These are phyloP conservation scores for Amphipyra berbera DNA, from an alignment of 2,888 invertebrate genomes.

Conservation along the genomic window DNA sequence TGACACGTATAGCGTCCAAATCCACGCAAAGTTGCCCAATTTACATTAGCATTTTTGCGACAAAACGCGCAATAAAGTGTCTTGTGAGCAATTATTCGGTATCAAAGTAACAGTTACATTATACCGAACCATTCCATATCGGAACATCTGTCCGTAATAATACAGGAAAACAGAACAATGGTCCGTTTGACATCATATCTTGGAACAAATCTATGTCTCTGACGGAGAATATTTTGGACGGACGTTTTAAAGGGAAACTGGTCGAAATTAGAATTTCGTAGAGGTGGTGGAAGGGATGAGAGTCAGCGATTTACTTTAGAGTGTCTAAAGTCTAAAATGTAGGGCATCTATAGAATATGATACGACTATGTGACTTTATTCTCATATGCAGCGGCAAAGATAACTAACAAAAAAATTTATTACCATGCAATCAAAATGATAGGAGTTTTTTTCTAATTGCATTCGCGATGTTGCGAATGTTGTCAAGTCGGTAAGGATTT, in stretches of 20 bases:
- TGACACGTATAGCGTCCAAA: conserved; percentile 10
- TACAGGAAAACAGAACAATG: conserved; percentile 81
- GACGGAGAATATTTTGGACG: conserved; percentile 83
- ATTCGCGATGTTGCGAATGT: not conserved
- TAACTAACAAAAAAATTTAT: too few relatives aligned
- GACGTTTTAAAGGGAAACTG: conserved; percentile 82
- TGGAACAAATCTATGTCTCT: conserved; percentile 79
- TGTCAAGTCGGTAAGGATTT: conserved; percentile 12
- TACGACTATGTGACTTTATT: too few relatives aligned
- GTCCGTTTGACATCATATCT: conserved; percentile 76
- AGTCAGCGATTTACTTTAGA: conserved; percentile 40
- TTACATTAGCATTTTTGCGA: conserved; percentile 29
- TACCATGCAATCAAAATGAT: too few relatives aligned
- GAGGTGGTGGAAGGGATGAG: conserved; percentile 59
- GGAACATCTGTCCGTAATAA: conserved; percentile 62
- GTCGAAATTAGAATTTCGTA: conserved; percentile 80
- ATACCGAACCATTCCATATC: conserved; percentile 43
- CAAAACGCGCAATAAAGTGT: conserved; percentile 26
- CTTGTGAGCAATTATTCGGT: conserved; percentile 29
- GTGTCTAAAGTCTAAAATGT: too few relatives aligned
- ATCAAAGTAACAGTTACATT: conserved; percentile 29
- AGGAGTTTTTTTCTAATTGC: not conserved
- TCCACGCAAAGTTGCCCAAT: conserved; percentile 26
- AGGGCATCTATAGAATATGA: too few relatives aligned
- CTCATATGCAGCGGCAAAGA: too few relatives aligned